Evolutionary conservation across 2,888 invertebrate genomes (phyloP).

Genomic region (Torymus texanus): DNA sequence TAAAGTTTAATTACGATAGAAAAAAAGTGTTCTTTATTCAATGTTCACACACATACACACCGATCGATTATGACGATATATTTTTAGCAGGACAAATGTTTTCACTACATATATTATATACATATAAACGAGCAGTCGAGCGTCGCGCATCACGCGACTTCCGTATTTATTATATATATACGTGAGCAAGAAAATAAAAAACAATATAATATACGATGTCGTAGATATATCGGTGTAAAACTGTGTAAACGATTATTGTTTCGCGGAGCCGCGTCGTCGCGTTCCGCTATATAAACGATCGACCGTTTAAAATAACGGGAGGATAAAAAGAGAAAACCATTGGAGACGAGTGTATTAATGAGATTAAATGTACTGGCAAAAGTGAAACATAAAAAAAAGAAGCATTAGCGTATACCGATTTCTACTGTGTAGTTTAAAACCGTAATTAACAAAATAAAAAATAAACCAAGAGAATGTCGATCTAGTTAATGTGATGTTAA

Average conservation of each 20-base stretch:
- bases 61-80: constrained; percentile 32
- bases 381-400: constrained; percentile 38
- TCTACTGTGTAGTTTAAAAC: constrained; percentile 35
- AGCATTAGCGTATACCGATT: constrained; percentile 31
- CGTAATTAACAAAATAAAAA: not conserved
- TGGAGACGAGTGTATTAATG: too few species aligned
- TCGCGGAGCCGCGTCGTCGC: not conserved
- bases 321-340: too few species aligned
- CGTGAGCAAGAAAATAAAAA: not conserved
- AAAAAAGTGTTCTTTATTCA: constrained; percentile 47
- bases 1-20: constrained; percentile 39
- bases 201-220: constrained; percentile 9
- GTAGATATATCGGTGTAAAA: constrained; percentile 21
- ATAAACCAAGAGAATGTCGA: constrained; percentile 3
- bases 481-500: constrained; percentile 22
- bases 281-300: too few species aligned
- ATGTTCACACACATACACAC: constrained; percentile 23
- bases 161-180: not conserved
- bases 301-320: too few species aligned
- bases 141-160: not conserved
- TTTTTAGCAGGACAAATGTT: constrained; percentile 45
- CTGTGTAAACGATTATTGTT: constrained; percentile 2
- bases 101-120: constrained; percentile 3
- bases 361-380: constrained; percentile 8
- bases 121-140: not conserved